Conservation (phyloP, 2,797 vertebrate species). For the Megalops cyprinoides region DNA sequence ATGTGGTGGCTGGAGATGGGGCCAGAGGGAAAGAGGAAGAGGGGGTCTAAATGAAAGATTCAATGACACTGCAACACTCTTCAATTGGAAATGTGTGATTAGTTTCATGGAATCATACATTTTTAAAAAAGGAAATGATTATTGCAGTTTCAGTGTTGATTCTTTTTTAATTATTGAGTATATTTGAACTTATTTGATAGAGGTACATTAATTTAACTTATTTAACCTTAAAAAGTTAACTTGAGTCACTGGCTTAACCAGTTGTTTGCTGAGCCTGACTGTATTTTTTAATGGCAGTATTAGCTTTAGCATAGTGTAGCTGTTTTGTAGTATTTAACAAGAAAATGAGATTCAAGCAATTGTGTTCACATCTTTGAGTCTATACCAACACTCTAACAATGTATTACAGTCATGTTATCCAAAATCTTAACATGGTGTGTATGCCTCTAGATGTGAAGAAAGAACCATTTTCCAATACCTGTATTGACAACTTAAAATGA, state of each 20-base stretch:
- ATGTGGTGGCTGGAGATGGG: neutral
- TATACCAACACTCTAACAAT: neutral
- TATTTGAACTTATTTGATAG: neutral
- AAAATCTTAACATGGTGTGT: neutral
- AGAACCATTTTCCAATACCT: slow-evolving; percentile 7
- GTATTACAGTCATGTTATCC: neutral
- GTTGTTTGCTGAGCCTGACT: neutral
- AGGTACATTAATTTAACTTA: neutral
- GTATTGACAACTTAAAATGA: slow-evolving; percentile 11
- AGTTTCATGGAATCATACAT: neutral
- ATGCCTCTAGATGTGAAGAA: neutral
- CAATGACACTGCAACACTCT: neutral
- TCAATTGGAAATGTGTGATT: neutral
- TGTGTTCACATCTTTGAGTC: neutral
- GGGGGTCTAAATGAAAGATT: neutral
- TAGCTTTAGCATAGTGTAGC: neutral
- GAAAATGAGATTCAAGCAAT: neutral
- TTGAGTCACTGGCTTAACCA: neutral
- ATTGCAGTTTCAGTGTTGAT: neutral
- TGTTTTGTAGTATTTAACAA: neutral
- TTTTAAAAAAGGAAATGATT: neutral
- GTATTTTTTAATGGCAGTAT: neutral
- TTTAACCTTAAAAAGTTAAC: too few species aligned
- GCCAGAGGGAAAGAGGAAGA: neutral
- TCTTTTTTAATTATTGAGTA: neutral